phyloP scores from a whole-genome alignment of 2,888 invertebrate genomes.

The Sminthurinus aureus region DNA sequence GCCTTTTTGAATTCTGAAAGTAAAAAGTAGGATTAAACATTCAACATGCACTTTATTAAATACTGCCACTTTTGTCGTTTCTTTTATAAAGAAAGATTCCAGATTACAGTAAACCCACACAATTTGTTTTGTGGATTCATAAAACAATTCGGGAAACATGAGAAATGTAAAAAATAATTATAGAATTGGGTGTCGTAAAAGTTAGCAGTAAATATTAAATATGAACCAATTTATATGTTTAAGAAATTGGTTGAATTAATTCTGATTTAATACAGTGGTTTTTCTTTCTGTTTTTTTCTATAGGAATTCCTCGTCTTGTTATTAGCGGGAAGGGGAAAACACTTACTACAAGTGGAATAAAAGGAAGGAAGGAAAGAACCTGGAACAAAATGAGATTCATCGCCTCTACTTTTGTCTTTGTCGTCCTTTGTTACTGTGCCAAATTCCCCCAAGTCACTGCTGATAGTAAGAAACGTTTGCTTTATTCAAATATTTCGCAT shows the following conservation, averaged over 20 bases:
- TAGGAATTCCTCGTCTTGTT: not conserved
- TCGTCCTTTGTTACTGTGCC: not conserved
- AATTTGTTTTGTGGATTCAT: no score
- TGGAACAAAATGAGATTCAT: slow-evolving; percentile 5
- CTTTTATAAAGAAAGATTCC: no score
- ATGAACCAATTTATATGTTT: not conserved
- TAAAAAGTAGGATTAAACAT: no score
- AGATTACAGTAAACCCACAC: no score
- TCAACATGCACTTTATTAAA: no score
- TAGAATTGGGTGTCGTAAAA: not conserved
- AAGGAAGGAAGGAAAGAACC: not conserved
- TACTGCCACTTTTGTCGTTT: no score
- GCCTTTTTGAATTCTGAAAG: no score
- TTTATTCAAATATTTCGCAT: not conserved
- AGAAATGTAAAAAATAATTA: not conserved
- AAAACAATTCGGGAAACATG: no score
- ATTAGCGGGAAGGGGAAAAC: not conserved
- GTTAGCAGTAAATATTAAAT: not conserved
- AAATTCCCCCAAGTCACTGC: not conserved
- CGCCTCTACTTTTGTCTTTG: not conserved
- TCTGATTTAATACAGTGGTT: no score
- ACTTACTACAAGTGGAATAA: not conserved
- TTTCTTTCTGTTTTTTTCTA: not conserved
- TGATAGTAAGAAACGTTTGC: not conserved
- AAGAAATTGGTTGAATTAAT: not conserved